Base-by-base conservation (phyloP, 2,888 invertebrate species). In the Philopedon plagiatum region DNA sequence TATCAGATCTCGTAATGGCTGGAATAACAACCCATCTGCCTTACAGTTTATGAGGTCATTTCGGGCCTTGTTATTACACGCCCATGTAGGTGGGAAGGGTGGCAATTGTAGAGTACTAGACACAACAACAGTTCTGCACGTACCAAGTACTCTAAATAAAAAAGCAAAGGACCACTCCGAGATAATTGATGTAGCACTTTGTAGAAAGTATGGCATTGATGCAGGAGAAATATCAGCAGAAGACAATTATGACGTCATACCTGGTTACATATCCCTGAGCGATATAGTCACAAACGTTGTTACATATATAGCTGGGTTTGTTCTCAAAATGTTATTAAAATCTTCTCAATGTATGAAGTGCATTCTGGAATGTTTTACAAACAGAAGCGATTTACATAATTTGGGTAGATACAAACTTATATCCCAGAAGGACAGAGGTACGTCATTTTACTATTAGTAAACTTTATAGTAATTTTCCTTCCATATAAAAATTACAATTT, bases 61-160 rank as follows among this genome's bases (percentile, higher is more conserved):
- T 41, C 49, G 41, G 11, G 54, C n/a, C 18, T 26, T 64, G 15
- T 34, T 65, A 11, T 34, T 65, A 32, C 11, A 46, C 46, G 21
- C 49, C 0, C 39, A 21, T 2, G 37, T 72, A n/a, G 26, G 41
- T 26, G 68, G 57, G 15, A 15, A 41, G 5, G 58, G 72, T 41
- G 72, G 72, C 18, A 72, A 72, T 19, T 72, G 72, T 41, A 41
- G 26, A 18, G 41, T 72, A n/a, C 9, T 72, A 18, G 72, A 72
- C 54, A 29, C 60, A n/a, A 72, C 71, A 5, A 21, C 29, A 18
- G 26, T 67, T 9, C 21, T 71, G 9, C 46, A 11, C 9, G 19
- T 71, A 18, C 46, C 71, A 2, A 65, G 71, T 15, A 34, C 44
- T 2, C 21, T 13, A 19, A 49, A 23, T 5, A 41, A 46, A 34